Conservation (phyloP, 2,797 vertebrate species). For the Hippopotamyrus pictus region DNA sequence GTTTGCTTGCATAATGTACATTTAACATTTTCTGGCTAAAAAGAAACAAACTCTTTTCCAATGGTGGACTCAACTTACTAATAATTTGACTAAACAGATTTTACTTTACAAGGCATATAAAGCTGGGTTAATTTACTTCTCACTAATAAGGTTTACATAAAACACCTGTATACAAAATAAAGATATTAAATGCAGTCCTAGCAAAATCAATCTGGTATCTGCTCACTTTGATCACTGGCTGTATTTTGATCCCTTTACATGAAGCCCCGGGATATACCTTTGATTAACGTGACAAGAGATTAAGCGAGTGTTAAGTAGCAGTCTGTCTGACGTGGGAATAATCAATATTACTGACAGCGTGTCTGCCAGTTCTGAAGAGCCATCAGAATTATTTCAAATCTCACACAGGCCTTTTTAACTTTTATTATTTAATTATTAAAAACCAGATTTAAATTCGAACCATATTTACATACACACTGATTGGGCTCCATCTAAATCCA, state of each 20-base stretch:
- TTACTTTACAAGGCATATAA: neutral
- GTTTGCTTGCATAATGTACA: neutral
- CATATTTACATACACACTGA: neutral
- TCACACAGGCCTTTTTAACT: neutral
- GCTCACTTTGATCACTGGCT: neutral
- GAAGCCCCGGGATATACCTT: neutral
- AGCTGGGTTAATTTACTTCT: neutral
- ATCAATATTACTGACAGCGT: neutral
- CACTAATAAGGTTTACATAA: neutral
- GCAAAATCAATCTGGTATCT: neutral
- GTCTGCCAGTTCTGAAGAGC: neutral
- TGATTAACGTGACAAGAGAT: neutral
- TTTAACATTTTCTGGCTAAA: neutral
- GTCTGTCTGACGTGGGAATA: neutral
- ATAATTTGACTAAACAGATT: neutral
- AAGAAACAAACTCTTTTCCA: neutral
- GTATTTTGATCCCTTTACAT: neutral
- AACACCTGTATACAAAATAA: neutral
- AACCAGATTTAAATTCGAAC: neutral
- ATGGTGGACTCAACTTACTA: neutral
- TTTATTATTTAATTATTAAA: slow-evolving; percentile 2
- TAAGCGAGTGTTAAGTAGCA: neutral
- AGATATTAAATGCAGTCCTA: neutral
- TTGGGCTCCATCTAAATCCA: neutral
- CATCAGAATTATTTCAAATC: neutral